Percentiles rank a stretch among this genome's conserved stretches.
Conservation (phyloP, 2,797 vertebrate species). For the Eleutherodactylus coqui region DNA sequence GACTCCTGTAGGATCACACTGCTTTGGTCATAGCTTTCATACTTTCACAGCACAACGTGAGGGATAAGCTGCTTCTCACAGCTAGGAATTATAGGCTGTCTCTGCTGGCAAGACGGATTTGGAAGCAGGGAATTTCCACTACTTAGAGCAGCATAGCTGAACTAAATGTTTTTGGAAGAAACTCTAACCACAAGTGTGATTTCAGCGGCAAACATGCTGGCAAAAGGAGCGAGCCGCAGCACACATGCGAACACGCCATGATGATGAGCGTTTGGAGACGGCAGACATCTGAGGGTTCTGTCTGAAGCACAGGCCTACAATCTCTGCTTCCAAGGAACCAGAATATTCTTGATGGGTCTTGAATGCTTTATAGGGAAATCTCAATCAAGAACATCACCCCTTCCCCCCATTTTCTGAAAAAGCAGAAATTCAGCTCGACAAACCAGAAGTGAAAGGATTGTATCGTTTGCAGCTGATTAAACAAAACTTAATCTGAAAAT, state of each 20-base stretch:
- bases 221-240: slow-evolving; percentile 6
- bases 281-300: not conserved
- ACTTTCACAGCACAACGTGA: not conserved
- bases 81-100: slow-evolving; percentile 32
- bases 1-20: not conserved
- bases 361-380: not conserved
- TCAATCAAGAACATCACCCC: not conserved
- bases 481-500: not conserved
- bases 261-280: slow-evolving; percentile 17
- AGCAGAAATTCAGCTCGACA: not conserved
- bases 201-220: slow-evolving; percentile 39
- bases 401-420: not conserved
- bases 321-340: not conserved
- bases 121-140: slow-evolving; percentile 55
- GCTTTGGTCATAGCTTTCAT: not conserved
- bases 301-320: not conserved
- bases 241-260: slow-evolving; percentile 28
- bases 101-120: slow-evolving; percentile 26
- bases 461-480: not conserved
- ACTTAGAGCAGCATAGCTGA: slow-evolving; percentile 44
- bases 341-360: not conserved
- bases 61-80: slow-evolving; percentile 34
- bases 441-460: not conserved
- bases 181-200: slow-evolving; percentile 42
- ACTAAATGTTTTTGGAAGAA: slow-evolving; percentile 48